Conservation (phyloP, 1,140 invertebrate genomes). For the Plectrocnemia conspersa region DNA sequence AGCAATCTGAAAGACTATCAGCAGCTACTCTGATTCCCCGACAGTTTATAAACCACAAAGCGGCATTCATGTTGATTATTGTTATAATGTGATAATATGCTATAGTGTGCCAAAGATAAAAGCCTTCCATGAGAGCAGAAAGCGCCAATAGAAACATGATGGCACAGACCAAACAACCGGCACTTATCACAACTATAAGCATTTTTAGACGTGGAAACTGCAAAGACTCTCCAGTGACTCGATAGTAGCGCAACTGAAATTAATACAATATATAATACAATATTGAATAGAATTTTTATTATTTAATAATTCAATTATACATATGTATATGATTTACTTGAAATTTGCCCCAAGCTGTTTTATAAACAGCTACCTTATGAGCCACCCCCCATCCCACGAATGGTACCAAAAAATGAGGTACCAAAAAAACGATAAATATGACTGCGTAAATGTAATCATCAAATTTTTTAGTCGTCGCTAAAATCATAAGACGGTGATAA, state of each 20-base stretch:
- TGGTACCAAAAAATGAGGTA: constrained; percentile 60
- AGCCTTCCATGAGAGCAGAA: constrained; percentile 55
- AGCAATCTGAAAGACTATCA: constrained; percentile 49
- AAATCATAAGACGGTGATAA: constrained; percentile 53
- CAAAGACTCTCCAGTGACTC: constrained; percentile 52
- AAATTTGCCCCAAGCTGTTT: constrained; percentile 58
- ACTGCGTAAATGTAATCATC: constrained; percentile 62
- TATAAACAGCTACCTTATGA: constrained; percentile 57
- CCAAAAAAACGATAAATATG: constrained; percentile 57
- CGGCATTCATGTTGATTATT: constrained; percentile 63
- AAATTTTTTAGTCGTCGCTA: constrained; percentile 54
- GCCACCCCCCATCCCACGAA: constrained; percentile 62
- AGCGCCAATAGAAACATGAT: constrained; percentile 54
- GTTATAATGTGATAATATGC: constrained; percentile 60
- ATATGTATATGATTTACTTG: constrained; percentile 41
- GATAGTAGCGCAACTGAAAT: constrained; percentile 50
- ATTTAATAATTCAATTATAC: too few relatives aligned
- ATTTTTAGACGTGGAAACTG: constrained; percentile 55
- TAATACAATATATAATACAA: too few relatives aligned
- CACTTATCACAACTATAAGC: constrained; percentile 54
- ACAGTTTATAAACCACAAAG: constrained; percentile 61
- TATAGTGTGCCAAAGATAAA: constrained; percentile 54
- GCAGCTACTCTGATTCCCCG: constrained; percentile 57
- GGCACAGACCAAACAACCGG: constrained; percentile 55
- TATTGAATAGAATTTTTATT: too few relatives aligned